Base-by-base conservation (phyloP, 2,797 vertebrate species). In the Centroberyx gerrardi region DNA sequence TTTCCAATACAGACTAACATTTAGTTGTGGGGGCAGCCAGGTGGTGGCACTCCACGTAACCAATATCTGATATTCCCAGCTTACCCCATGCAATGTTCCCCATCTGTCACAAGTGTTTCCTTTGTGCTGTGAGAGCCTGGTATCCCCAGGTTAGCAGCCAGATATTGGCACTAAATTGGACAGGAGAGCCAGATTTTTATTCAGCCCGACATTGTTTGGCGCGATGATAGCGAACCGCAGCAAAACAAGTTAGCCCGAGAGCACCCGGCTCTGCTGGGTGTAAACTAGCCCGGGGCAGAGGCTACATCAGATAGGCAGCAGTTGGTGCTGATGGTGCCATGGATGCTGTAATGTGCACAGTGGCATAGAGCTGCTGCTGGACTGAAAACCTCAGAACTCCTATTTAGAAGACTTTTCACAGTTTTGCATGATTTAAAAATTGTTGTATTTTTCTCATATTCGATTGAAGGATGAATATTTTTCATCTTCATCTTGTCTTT, bases 31-130 rank as follows among this genome's bases (percentile, higher is more conserved):
- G 27, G 13, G 8, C 8, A 6, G 7, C 28, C 44, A 33, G 14
- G 2, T 7, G 22, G 31, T 27, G 31, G 8, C 33, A 6, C 10
- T 40, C 13, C 38, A 15, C 1, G 1, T n/a, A 54, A 46, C 12
- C 65, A 28, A 40, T 8, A 38, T 33, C 4, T 33, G 33, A 33
- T 33, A 33, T 33, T 33, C 33, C 33, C 33, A 33, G 33, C 44
- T 44, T 8, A 48, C 56, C 58, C 52, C 52, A 4, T 28, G 46
- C 8, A 18, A 29, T 7, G 33, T 5, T 49, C 18, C 28, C 67
- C 65, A 54, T 79, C 71, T 74, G 71, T 74, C 65, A 68, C 6
- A 33, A 1, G 31, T 36, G 61, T 31, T 46, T 52, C 33, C 33
- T 51, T 17, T 22, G 48, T 60, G 52, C 5, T 22, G 29, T 59